These are phyloP conservation scores for Andricus grossulariae DNA, from an alignment of 1,140 invertebrate genomes.

Conservation along the genomic window DNA sequence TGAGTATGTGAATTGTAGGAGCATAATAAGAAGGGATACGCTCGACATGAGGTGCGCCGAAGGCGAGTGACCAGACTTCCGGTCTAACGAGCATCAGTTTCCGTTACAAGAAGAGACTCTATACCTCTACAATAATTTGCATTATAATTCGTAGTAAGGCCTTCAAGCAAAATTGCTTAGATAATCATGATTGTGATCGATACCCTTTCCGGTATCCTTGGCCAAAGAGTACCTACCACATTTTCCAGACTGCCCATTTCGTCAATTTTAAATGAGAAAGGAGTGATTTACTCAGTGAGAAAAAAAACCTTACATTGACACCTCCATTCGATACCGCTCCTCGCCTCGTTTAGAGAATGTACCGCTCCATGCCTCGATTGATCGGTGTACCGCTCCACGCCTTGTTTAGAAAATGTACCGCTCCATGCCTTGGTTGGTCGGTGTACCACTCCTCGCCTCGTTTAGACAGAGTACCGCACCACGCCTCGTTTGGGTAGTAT, in stretches of 20 bases:
- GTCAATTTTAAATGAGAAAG: no score
- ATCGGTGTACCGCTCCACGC: no score
- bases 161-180: slow-evolving; percentile 5
- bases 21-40: slow-evolving; percentile 17
- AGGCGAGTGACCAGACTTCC: slow-evolving; percentile 35
- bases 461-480: no score
- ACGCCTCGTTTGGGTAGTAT: no score
- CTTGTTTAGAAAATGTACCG: no score
- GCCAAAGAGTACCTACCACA: not conserved
- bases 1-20: slow-evolving; percentile 13
- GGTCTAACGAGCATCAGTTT: slow-evolving; percentile 34
- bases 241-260: not conserved
- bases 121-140: slow-evolving; percentile 6
- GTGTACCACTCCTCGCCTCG: no score
- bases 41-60: slow-evolving; percentile 32
- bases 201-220: slow-evolving; percentile 21
- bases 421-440: no score
- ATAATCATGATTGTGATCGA: not conserved
- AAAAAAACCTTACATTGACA: no score
- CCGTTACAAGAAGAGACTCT: slow-evolving; percentile 26
- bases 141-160: not conserved
- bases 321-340: no score
- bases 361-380: no score
- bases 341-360: no score
- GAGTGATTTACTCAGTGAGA: no score